Conservation (phyloP, 2,797 vertebrate genomes). For the Vespertilio murinus region DNA sequence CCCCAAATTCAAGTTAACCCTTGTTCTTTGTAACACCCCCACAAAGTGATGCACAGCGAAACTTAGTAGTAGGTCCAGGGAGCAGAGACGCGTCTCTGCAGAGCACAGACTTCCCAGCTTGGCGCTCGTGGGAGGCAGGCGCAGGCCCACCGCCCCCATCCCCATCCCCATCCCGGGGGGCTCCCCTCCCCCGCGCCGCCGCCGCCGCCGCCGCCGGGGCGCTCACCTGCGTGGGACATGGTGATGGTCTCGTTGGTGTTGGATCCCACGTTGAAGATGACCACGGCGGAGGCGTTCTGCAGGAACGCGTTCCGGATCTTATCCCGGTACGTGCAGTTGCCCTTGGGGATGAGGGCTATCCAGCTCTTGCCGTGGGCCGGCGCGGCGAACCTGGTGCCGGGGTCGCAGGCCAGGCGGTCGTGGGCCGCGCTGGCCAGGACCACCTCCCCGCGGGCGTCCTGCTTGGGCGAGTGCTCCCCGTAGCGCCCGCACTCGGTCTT, state of each 20-base stretch:
- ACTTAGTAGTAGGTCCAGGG: slow-evolving; percentile 38
- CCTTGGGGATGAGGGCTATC: slow-evolving; percentile 94
- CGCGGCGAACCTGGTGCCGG: slow-evolving; percentile 87
- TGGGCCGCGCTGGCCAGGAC: slow-evolving; percentile 86
- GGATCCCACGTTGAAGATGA: slow-evolving; percentile 94
- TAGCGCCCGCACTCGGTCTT: slow-evolving; percentile 97
- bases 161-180: too few species aligned
- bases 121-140: not conserved
- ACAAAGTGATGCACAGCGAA: slow-evolving; percentile 12
- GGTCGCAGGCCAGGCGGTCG: slow-evolving; percentile 93
- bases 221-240: slow-evolving; percentile 94
- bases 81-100: not conserved
- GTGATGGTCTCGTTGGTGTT: slow-evolving; percentile 94
- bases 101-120: not conserved
- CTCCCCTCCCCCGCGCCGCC: not conserved
- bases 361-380: slow-evolving; percentile 85
- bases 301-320: slow-evolving; percentile 92
- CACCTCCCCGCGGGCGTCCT: slow-evolving; percentile 92
- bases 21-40: not conserved
- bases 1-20: too few species aligned
- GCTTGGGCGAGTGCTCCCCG: slow-evolving; percentile 96
- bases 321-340: slow-evolving; percentile 93
- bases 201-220: not conserved
- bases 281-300: slow-evolving; percentile 94
- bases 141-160: not conserved